Base-by-base conservation (phyloP, 2,797 vertebrate genomes). In the Threskiornis aethiopicus region DNA sequence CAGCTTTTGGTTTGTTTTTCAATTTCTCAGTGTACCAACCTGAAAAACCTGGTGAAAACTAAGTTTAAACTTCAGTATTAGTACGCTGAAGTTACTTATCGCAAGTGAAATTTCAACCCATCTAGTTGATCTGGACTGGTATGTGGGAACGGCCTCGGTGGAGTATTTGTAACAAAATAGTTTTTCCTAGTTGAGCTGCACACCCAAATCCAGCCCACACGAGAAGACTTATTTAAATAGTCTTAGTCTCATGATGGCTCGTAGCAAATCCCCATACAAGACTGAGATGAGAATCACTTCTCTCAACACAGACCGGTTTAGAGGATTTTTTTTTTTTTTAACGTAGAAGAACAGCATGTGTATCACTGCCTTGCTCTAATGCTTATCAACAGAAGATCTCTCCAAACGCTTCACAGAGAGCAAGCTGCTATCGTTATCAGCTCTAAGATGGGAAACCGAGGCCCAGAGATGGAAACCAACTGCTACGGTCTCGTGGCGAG, bases 401-500 rank as follows among this genome's bases (percentile, higher is more conserved):
- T 54, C 33, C 33, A 7, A 42, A 77, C 24, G 2, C 49, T 17
- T 64, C 26, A 28, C 9, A 31, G 41, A 69, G 24, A 67, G 20
- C 61, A 39, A 19, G 10, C 14, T 26, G 59, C 16, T 26, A 8
- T 0, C 7, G 0, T 6, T 9, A 62, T 2, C 2, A 3, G 59
- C 77, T 26, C 42, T 1, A 9, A 62, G 26, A 21, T 2, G 47
- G 69, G 37, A 81, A 78, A 87, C 16, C 0, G 6, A 44, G 58
- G 49, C 41, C 61, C 65, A 57, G 61, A 51, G 84, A 31, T 1
- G 18, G 46, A 65, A 61, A 24, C 2, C 1, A 69, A 44, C 31
- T 13, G 18, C 57, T 28, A 8, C 0, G 0, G 42, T 41, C 46
- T 35, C 0, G 0, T 31, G 29, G 49, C 5, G 12, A 75, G 24